Conservation (phyloP, 2,113 vertebrate genomes). For the Heterotis niloticus region DNA sequence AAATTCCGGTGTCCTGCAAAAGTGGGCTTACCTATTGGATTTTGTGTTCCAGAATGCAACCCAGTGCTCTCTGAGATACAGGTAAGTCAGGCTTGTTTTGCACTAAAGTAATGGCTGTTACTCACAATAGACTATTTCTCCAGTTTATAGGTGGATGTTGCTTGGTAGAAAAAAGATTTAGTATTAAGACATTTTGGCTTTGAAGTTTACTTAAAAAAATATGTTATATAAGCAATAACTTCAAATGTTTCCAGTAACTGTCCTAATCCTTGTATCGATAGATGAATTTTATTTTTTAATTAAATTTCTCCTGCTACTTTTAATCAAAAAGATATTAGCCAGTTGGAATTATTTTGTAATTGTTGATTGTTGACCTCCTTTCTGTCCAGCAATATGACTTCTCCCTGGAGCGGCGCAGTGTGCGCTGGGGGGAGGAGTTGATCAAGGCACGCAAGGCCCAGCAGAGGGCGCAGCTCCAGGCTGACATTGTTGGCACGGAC, state of each 20-base stretch:
- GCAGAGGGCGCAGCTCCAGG: constrained; percentile 59
- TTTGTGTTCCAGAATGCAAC: constrained; percentile 75
- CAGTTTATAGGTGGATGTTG: neutral
- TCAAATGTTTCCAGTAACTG: no score
- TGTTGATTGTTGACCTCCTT: neutral
- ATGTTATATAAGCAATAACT: no score
- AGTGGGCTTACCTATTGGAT: constrained; percentile 89
- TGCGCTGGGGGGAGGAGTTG: constrained; percentile 80
- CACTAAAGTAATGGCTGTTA: neutral
- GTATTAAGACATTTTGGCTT: no score
- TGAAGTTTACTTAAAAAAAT: no score
- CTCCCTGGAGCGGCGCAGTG: constrained; percentile 80
- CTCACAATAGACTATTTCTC: neutral
- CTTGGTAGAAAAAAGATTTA: no score
- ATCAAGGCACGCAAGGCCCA: constrained; percentile 76
- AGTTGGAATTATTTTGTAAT: neutral
- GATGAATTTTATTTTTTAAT: no score
- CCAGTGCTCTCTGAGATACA: constrained; percentile 71
- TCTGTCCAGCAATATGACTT: constrained; percentile 84
- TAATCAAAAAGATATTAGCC: no score
- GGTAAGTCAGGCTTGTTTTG: constrained; percentile 59
- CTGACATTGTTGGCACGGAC: constrained; percentile 49
- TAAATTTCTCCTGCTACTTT: neutral
- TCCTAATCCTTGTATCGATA: no score
- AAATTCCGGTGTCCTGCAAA: constrained; percentile 89